Evolutionary conservation across 2,888 invertebrate genomes (phyloP), one percentile per base, ranked within the genome.

Genomic region (Tiliacea citrago): DNA sequence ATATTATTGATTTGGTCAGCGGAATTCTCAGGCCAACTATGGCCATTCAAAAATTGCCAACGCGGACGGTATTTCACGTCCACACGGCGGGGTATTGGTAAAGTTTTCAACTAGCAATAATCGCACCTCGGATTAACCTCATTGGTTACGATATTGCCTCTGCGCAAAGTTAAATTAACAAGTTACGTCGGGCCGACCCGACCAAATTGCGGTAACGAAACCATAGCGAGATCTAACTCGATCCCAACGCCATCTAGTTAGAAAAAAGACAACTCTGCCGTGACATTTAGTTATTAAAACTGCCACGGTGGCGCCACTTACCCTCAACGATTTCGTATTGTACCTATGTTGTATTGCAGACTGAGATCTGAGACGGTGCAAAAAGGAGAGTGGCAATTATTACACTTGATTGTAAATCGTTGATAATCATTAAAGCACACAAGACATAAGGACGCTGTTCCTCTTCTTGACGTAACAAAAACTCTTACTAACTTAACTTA

Each of bases 21-120:
- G 47, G 21, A 21, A 35, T 53, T 71, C 7, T 82, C 55, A 91
- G 92, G 94, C 94, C 93, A 86, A 39, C 84, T 72, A 92, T 90
- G 88, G 94, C 94, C 93, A 86, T 93, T 85, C 93, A 95, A 95
- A 95, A 95, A 95, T 93, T 95, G 95, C 95, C 95, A 92, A 92
- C 92, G 95, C 92, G 94, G 95, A 93, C 95, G 95, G 93, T 95
- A 92, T 95, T 94, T 94, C 95, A 94, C 95, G 95, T 93, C 95
- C 95, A 94, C 95, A 92, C 83, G 95, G 95, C 95, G 95, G 95
- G 95, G 95, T 95, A 95, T 95, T 95, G 95, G 95, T 94, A 98
- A 98, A 98, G 98, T 98, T 98, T 98, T 98, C 98, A 98, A 98
- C 98, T 98, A 98, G 98, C 98, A 98, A 98, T 98, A 98, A 98